Conservation (phyloP, 2,888 invertebrate genomes). For the Corbicula japonica region DNA sequence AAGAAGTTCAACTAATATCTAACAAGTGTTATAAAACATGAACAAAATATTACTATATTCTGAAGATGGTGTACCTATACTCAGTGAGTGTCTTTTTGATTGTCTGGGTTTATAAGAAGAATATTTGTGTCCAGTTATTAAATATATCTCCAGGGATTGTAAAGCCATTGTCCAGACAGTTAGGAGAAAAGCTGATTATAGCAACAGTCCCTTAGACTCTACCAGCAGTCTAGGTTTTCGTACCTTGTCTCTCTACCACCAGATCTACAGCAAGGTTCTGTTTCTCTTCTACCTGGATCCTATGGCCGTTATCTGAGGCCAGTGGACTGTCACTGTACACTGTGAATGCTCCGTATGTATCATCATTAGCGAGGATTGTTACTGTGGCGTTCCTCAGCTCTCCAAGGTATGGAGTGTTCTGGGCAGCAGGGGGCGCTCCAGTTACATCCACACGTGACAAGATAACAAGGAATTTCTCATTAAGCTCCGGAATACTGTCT, state of each 20-base stretch:
- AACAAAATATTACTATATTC: too few relatives aligned
- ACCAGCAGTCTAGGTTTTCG: too few relatives aligned
- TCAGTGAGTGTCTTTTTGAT: too few relatives aligned
- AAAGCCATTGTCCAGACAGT: too few relatives aligned
- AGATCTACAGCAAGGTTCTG: constrained; percentile 82
- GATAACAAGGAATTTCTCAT: constrained; percentile 79
- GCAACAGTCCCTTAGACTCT: too few relatives aligned
- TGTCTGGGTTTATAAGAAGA: too few relatives aligned
- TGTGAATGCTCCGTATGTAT: constrained; percentile 83
- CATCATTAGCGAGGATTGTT: constrained; percentile 81
- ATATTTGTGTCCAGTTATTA: too few relatives aligned
- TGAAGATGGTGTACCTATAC: too few relatives aligned
- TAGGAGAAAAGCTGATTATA: too few relatives aligned
- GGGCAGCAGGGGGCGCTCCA: constrained; percentile 65
- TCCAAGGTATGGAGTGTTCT: constrained; percentile 79
- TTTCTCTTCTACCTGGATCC: constrained; percentile 81
- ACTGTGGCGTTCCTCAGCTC: constrained; percentile 71
- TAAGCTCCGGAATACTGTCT: constrained; percentile 83
- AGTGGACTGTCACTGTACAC: constrained; percentile 80
- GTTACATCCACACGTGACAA: constrained; percentile 77
- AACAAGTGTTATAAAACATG: too few relatives aligned
- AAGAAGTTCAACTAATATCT: too few relatives aligned
- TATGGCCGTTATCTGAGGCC: constrained; percentile 70
- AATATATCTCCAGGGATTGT: too few relatives aligned
- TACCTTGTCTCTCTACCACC: constrained; percentile 83